Percentiles rank a stretch among this genome's conserved stretches.
Conservation (phyloP, 2,888 invertebrate species). For the Parnassius mnemosyne region DNA sequence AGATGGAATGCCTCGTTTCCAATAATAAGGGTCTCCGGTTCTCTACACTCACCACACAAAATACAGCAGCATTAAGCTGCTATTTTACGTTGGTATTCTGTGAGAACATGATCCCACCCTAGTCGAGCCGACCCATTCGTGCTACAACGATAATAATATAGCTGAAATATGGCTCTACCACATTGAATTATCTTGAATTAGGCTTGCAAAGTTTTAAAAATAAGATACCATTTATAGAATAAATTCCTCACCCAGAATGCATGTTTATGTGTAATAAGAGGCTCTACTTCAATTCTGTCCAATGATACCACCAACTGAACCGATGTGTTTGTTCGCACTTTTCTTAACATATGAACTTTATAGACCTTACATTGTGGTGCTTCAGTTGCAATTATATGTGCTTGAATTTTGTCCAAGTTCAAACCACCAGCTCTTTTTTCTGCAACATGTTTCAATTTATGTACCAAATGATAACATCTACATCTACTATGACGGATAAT, state of each 20-base stretch:
- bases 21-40: too few species aligned
- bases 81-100: too few species aligned
- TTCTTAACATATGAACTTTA: conserved; percentile 88
- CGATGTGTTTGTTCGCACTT: conserved; percentile 89
- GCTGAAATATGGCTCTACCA: too few species aligned
- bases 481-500: too few species aligned
- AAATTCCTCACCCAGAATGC: conserved; percentile 79
- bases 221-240: neutral
- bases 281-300: conserved; percentile 95
- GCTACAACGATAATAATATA: too few species aligned
- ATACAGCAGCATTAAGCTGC: too few species aligned
- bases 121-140: too few species aligned
- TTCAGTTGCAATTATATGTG: conserved; percentile 89
- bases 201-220: conserved; percentile 5
- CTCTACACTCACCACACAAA: too few species aligned
- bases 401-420: conserved; percentile 82
- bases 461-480: too few species aligned
- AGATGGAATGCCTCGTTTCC: too few species aligned
- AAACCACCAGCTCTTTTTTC: conserved; percentile 48
- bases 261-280: conserved; percentile 84
- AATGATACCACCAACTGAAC: conserved; percentile 93
- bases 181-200: too few species aligned
- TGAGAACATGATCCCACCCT: too few species aligned
- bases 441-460: conserved; percentile 30
- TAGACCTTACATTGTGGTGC: conserved; percentile 93